Evolutionary conservation across 2,888 invertebrate species (phyloP).

Genomic region (Leptothorax acervorum): DNA sequence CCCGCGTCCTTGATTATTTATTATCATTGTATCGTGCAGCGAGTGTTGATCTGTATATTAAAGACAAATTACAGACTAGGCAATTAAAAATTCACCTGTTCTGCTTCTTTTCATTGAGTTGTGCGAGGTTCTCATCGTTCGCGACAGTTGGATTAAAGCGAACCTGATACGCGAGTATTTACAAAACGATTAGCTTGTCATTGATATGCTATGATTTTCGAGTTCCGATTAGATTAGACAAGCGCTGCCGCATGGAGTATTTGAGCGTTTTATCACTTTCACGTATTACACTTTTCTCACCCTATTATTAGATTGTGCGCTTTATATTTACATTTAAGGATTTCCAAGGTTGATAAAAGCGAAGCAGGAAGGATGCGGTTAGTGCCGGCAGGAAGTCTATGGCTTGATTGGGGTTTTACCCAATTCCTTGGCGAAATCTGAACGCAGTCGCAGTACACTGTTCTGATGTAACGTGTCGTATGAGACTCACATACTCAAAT

Average conservation of each 20-base stretch:
- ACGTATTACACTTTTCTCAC: not conserved
- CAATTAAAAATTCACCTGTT: conserved; percentile 60
- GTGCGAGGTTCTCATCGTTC: not conserved
- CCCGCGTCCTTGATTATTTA: conserved; percentile 76
- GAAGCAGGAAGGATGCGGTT: conserved; percentile 69
- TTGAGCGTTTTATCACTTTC: conserved; percentile 21
- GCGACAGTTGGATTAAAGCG: not conserved
- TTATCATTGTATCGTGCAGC: conserved; percentile 73
- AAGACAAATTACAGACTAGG: conserved; percentile 76
- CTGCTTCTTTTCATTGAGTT: conserved; percentile 23
- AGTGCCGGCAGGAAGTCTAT: conserved; percentile 59
- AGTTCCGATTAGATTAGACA: conserved; percentile 27
- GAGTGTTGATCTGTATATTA: conserved; percentile 63
- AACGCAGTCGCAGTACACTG: conserved; percentile 32
- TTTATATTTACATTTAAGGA: conserved; percentile 15
- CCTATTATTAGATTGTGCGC: not conserved
- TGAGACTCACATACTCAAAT: not conserved
- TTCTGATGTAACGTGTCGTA: not conserved
- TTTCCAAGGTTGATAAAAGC: conserved; percentile 13
- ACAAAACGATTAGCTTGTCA: not conserved
- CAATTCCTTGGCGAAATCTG: not conserved
- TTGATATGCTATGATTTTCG: conserved; percentile 7
- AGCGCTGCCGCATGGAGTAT: not conserved
- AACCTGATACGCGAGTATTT: conserved; percentile 5
- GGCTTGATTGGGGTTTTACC: conserved; percentile 31